These are phyloP conservation scores for Caenorhabditis macrosperma DNA, from an alignment of 2,888 invertebrate genomes.

Conservation along the genomic window DNA sequence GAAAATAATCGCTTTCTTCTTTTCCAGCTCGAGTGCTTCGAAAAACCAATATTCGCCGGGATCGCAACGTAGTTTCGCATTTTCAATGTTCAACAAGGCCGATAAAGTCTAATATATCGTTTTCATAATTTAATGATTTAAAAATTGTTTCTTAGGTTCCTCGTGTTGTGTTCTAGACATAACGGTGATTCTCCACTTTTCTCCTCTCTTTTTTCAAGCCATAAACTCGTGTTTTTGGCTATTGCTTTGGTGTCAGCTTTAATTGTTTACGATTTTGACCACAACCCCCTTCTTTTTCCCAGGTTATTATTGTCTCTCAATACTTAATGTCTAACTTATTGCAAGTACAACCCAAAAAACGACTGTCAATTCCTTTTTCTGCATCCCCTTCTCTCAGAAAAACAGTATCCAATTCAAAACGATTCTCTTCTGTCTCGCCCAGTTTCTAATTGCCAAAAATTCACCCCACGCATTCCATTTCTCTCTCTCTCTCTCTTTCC, in stretches of 20 bases:
- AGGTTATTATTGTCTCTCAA: no score
- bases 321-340: constrained; percentile 11
- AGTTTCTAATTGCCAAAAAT: constrained; percentile 45
- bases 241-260: constrained; percentile 57
- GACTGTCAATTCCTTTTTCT: not conserved
- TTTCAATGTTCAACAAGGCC: constrained; percentile 63
- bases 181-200: constrained; percentile 22
- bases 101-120: constrained; percentile 61
- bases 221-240: constrained; percentile 10
- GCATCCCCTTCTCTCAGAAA: not conserved
- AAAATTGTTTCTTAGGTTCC: not conserved
- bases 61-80: constrained; percentile 62
- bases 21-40: constrained; percentile 50
- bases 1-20: not conserved
- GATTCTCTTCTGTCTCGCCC: not conserved
- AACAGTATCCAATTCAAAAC: constrained; percentile 3
- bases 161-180: constrained; percentile 34
- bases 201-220: not conserved
- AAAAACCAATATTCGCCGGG: constrained; percentile 60
- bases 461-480: constrained; percentile 16
- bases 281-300: not conserved
- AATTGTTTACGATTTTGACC: constrained; percentile 3
- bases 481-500: not conserved
- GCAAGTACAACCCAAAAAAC: constrained; percentile 18
- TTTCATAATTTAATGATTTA: constrained; percentile 1